Evolutionary conservation across 2,888 invertebrate genomes (phyloP), one percentile per base, ranked within the genome.

Genomic region (Ochlodes sylvanus): DNA sequence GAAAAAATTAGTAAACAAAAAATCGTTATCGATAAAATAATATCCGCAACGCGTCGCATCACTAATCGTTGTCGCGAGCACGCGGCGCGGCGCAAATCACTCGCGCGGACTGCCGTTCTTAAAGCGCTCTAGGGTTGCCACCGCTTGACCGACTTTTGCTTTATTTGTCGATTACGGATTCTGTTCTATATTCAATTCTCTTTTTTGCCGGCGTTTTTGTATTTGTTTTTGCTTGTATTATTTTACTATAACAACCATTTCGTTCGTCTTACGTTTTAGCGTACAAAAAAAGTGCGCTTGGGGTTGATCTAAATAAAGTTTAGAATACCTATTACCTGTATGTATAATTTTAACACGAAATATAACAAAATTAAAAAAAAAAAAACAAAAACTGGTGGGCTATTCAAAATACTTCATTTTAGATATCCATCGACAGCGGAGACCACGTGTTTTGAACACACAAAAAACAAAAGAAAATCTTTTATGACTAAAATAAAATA

Each of bases 71-170:
- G 87, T 84, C 90, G 91, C 91, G 90, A 87, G 88, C 89, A 82
- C 88, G 87, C 82, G 81, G 77, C 76, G 76, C 52, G 92, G 92
- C 84, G 89, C 92, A 87, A 91, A 90, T 92, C 92, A 92, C 86
- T 91, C 92, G 92, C 92, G 92, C 89, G 91, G 84, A 92, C 91
- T 90, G 89, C 92, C 91, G 89, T 86, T 92, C 90, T 90, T 89
- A 81, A 84, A 87, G 84, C 83, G 78, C 82, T 58, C 34, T 80
- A 79, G 83, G 80, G 87, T 74, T 82, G 84, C 77, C 81, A 80
- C 83, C 79, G 80, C 79, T 81, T 79, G 75, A 80, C 78, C 72
- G 70, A 69, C 70, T 76, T 78, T 79, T 72, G 81, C 77, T 79
- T 80, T 82, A 79, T 83, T 84, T 87, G 82, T 89, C 89, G 89